Conservation (phyloP, 2,888 invertebrate species). For the Amphipoea oculea region DNA sequence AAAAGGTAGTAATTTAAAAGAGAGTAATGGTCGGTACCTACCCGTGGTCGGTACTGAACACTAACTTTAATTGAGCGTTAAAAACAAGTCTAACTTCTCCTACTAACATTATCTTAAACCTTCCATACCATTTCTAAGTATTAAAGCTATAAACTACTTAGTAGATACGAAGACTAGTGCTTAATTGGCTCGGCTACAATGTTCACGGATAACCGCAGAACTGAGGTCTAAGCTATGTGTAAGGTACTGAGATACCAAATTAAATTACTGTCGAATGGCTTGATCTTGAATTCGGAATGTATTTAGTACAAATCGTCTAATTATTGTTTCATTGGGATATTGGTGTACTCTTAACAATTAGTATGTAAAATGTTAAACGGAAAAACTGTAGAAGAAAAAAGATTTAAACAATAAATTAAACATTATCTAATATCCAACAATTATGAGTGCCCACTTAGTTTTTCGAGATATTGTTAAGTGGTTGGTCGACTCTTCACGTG, state of each 20-base stretch:
- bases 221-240: constrained; percentile 9
- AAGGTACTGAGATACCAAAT: constrained; percentile 8
- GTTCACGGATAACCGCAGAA: constrained; percentile 31
- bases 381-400: not conserved
- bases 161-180: constrained; percentile 2
- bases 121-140: constrained; percentile 1
- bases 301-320: constrained; percentile 1
- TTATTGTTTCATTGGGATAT: not conserved
- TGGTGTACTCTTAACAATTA: not conserved
- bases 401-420: not conserved
- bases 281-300: constrained; percentile 17
- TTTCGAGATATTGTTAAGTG: too few relatives aligned
- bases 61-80: not conserved
- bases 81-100: not conserved
- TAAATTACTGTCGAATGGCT: constrained; percentile 9
- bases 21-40: not conserved
- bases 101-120: constrained; percentile 8
- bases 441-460: too few relatives aligned
- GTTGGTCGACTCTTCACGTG: too few relatives aligned
- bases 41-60: not conserved
- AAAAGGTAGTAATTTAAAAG: not conserved
- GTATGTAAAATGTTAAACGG: not conserved
- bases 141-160: constrained; percentile 15
- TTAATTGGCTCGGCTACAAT: constrained; percentile 31
- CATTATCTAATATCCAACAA: too few relatives aligned